A percentile compares a stretch with the other conserved stretches of the same genome.
These are phyloP conservation scores for Dasyornis broadbenti DNA, from an alignment of 2,113 vertebrate genomes.

Conservation along the genomic window DNA sequence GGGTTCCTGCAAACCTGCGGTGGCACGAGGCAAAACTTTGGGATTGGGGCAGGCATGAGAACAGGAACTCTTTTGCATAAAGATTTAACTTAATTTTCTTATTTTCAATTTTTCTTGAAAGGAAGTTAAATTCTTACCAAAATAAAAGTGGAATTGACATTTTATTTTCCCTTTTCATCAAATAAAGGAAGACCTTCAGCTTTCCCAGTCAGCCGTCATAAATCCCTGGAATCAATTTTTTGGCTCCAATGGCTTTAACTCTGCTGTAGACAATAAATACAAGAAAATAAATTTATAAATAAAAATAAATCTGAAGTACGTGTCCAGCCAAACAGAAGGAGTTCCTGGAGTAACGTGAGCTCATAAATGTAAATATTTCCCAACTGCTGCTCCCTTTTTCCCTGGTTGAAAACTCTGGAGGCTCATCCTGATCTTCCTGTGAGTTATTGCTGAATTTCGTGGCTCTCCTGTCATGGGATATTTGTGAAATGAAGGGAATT, in stretches of 20 bases:
- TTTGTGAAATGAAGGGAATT: background rate
- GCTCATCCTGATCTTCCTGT: background rate
- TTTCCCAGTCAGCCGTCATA: background rate
- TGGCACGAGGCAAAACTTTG: too few species aligned
- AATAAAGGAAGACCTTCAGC: background rate
- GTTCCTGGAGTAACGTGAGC: background rate
- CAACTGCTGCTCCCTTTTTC: background rate
- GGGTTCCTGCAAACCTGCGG: too few species aligned
- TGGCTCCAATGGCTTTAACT: background rate
- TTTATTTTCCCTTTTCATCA: background rate
- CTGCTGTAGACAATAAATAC: background rate
- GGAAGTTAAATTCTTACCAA: background rate
- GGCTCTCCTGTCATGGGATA: background rate
- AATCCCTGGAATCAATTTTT: background rate
- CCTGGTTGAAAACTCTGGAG: background rate
- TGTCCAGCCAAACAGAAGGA: background rate
- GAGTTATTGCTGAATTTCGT: background rate
- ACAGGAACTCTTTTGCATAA: background rate
- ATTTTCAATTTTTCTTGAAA: background rate
- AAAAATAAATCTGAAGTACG: background rate
- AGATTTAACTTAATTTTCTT: background rate
- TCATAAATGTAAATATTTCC: background rate
- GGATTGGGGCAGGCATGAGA: background rate
- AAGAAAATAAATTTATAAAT: background rate
- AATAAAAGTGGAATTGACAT: background rate